These are phyloP conservation scores for Phaethornis superciliosus DNA, from an alignment of 2,113 vertebrate species.

Conservation along the genomic window DNA sequence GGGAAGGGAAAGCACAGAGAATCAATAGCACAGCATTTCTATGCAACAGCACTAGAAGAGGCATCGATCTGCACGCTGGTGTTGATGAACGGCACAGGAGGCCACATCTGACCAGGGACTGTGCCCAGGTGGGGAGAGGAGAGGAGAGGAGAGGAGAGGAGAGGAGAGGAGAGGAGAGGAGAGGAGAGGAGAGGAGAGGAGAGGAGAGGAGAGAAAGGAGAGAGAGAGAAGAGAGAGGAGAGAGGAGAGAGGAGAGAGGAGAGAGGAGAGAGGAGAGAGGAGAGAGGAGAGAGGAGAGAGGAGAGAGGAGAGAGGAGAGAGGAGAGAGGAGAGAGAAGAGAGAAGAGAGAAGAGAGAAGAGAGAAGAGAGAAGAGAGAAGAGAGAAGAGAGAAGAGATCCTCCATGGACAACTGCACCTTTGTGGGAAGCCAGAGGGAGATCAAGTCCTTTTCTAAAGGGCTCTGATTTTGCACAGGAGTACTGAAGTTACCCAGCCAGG, in stretches of 20 bases:
- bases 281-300: no score
- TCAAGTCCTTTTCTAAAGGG: not conserved
- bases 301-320: no score
- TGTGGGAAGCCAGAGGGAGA: not conserved
- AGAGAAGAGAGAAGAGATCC: not conserved
- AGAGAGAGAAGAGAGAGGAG: no score
- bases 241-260: no score
- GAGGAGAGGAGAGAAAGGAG: no score
- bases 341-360: not conserved
- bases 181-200: no score
- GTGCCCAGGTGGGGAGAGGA: not conserved
- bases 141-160: no score
- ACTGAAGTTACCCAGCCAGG: not conserved
- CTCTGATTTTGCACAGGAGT: not conserved
- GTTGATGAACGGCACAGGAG: not conserved
- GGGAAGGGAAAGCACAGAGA: not conserved
- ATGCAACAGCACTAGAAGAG: not conserved
- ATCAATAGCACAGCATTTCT: not conserved
- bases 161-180: no score
- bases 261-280: no score
- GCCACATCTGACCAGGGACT: not conserved
- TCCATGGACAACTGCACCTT: not conserved
- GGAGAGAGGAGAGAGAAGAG: no score
- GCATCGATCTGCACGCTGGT: accelerated
- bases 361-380: not conserved